Evolutionary conservation across 1,140 invertebrate species (phyloP), one percentile per base, ranked within the genome.

Genomic region (Rhizoglyphus robini): DNA sequence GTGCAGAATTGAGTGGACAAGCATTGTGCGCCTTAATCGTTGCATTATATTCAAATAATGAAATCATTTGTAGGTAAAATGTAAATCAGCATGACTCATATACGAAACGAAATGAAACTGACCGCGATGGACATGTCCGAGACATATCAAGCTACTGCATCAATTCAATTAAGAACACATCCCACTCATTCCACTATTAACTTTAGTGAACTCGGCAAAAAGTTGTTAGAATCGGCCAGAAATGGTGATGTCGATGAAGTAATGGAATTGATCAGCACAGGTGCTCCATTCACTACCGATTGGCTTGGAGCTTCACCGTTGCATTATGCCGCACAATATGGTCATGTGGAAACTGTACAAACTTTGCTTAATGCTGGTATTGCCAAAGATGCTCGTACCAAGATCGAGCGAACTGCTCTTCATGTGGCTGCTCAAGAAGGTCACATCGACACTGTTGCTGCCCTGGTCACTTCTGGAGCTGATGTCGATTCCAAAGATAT

Each of bases 261-360:
- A 1, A 78, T 85, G 66, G 79, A 84, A n/a, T 80, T 93, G 18
- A 86, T 94, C 80, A 82, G 81, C 25, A 84, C 84, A 76, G 90
- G 90, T 51, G 89, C 90, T 32, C 90, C 90, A 1, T 93, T 95
- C 71, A 88, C 87, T 0, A 87, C 89, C 20, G 90, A 95, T 75
- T 93, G 90, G 89, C 31, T 68, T 15, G 91, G 91, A 51, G 91
- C 88, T 61, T 91, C 88, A 67, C 87, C 90, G 0, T 77, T 95
- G 36, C 90, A 95, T 76, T 81, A 89, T 69, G 87, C 90, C 36
- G 87, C 88, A 15, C 84, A 85, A 75, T 83, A 84, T 75, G 89
- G 88, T 71, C 88, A 92, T 74, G 73, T 82, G 51, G 85, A 85
- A 68, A 87, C 88, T 58, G 88, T 86, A 67, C 85, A 89, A 70